Evolutionary conservation across 2,888 invertebrate species (phyloP), one percentile per base, ranked within the genome.

Genomic region (Trisateles emortualis): DNA sequence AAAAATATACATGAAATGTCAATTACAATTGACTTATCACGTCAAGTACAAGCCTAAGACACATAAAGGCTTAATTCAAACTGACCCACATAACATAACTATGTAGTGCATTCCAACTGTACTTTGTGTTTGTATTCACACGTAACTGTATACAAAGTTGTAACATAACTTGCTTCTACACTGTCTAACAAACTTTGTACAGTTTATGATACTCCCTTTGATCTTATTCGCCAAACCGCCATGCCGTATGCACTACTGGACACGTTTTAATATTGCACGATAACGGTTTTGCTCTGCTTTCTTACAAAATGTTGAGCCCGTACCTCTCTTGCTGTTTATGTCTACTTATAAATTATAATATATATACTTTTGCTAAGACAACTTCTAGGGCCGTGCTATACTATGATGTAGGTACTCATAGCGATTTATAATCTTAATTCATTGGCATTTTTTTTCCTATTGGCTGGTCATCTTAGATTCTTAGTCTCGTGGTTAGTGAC

Each of bases 191-290:
- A 35, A 53, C 48, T 39, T 53, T 48, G 53, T 53, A 44, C 16
- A 40, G 47, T 58, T 64, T 47, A 45, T 53, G 36, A 19, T 32
- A 14, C 49, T 44, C 39, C 11, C 50, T 61, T 52, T 58, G 52
- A 67, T 56, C 49, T 38, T 26, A 56, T 65, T 69, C 48, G 38
- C 22, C 33, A 33, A 19, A 44, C 26, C 32, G 42, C 30, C 9
- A 26, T 39, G n/a, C n/a, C n/a, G n/a, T n/a, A n/a, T n/a, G 19
- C 11, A 41, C 41, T 32, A 42, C 38, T 53, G 16, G 11, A 49
- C 43, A 29, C 26, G 19, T 17, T 30, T 5, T 16, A 24, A 24
- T 38, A 14, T 30, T 30, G 11, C 30, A 13, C 19, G 26, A 26
- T 26, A 26, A 26, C 26, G 26, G 3, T 26, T 26, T 4, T 26